Evolutionary conservation across 2,888 invertebrate genomes (phyloP), one percentile per base, ranked within the genome.

Genomic region (Zootermopsis nevadensis): DNA sequence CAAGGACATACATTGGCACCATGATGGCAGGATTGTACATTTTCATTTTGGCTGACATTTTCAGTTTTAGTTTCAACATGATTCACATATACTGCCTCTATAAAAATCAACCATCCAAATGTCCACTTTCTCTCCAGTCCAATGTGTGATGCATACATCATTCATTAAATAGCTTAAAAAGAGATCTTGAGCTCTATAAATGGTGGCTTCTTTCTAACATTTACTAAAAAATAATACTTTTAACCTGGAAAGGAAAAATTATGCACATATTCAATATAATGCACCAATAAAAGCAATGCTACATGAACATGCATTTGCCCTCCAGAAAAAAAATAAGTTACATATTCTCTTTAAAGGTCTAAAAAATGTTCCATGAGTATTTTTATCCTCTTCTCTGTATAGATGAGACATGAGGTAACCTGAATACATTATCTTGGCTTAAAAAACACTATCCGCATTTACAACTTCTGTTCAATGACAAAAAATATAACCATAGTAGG

Each of bases 221-320:
- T 85, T 82, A 84, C 79, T 84, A 85, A 85, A 82, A 84, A 84
- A 84, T 84, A 82, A 84, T 84, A 80, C 84, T 80, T 84, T 84
- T 35, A 66, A 79, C 38, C 79, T 53, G 66, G 66, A 74, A 42
- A 66, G 35, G 38, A 74, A 48, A 66, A 79, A 55, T 55, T 4
- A 22, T 30, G 22, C 10, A 27, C 67, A 76, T 77, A 48, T 27
- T 48, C 48, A 48, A n/a, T 4, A 48, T 48, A 35, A 48, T 77
- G 48, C 55, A 79, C n/a, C 8, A n/a, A 55, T 30, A 79, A 33
- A 55, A 79, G 30, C 31, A 30, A 60, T 79, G 33, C 77, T 24
- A 79, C 48, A 22, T 42, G 55, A 79, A 42, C 53, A 77, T 77
- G 69, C 69, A 77, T 79, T 33, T 31, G 22, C 60, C 66, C n/a